Percentiles rank a stretch among this genome's conserved stretches.
Conservation (phyloP, 2,113 vertebrate genomes). For the Prietella phreatophila region DNA sequence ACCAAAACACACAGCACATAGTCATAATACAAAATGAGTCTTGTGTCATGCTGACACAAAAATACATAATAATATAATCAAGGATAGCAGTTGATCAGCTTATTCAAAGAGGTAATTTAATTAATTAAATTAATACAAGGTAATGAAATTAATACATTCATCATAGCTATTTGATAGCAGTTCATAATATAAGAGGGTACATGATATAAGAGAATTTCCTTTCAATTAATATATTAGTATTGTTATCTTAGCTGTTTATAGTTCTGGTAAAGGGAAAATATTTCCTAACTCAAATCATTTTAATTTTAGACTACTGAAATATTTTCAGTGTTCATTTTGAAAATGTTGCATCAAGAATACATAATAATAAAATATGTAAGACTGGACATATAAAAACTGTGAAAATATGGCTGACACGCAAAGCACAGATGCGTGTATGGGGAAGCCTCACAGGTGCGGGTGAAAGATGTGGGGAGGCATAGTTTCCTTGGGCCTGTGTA, state of each 20-base stretch:
- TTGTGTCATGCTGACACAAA: too few relatives aligned
- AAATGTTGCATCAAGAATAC: neutral
- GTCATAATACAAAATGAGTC: too few relatives aligned
- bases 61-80: too few relatives aligned
- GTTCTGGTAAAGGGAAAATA: neutral
- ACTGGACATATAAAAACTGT: constrained; percentile 15
- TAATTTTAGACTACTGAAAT: neutral
- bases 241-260: neutral
- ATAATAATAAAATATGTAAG: neutral
- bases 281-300: neutral
- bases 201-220: too few relatives aligned
- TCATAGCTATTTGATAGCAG: too few relatives aligned
- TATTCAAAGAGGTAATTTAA: too few relatives aligned
- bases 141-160: too few relatives aligned
- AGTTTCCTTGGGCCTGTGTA: constrained; percentile 50
- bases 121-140: too few relatives aligned
- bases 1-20: too few relatives aligned
- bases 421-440: constrained; percentile 35
- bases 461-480: constrained; percentile 2
- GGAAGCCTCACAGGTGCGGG: constrained; percentile 28
- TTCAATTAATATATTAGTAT: too few relatives aligned
- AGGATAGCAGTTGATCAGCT: too few relatives aligned
- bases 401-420: constrained; percentile 20
- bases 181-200: too few relatives aligned
- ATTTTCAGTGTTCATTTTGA: neutral